Evolutionary conservation across 2,888 invertebrate genomes (phyloP), one percentile per base, ranked within the genome.

Genomic region (Cosmia pyralina): DNA sequence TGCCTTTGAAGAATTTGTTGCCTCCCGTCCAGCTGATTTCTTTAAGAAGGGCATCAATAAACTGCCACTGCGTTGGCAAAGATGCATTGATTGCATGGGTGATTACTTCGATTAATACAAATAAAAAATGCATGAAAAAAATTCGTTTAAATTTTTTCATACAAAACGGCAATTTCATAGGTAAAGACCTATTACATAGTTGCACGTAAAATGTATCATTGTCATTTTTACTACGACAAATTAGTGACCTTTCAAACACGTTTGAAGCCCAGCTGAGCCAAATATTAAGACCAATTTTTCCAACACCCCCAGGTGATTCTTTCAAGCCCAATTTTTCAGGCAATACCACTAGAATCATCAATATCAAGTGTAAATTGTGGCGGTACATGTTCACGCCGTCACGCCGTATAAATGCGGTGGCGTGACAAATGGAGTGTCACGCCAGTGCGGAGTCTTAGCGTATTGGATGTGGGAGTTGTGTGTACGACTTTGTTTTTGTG

Each of bases 371-470:
- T 67, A 63, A 67, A 77, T 79, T 67, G 79, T 53, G 67, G 79
- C 52, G 73, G 67, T 66, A 41, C 72, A 57, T 57, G 77, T 74
- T 74, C 75, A 55, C 79, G 68, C 57, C 59, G 63, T 48, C 28
- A 34, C 46, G 63, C 28, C 8, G 34, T 81, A 76, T 76, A 81
- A 79, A 76, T 71, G 81, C 44, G 76, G 77, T 13, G 58, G 22
- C 63, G 63, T 81, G 79, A 79, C 63, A 81, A 79, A 79, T 79
- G 76, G 76, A 64, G 55, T 81, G 79, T 81, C 79, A 76, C 67
- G 67, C 53, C 41, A 50, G 15, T 44, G 66, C 22, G 53, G 34
- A 76, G 71, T 71, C 76, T 76, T 60, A 81, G 76, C 81, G 79
- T 76, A 68, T 79, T 76, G 64, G 58, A 64, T 75, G 75, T 53